These are phyloP conservation scores for Achroia grisella DNA, from an alignment of 1,140 invertebrate species.

Conservation along the genomic window DNA sequence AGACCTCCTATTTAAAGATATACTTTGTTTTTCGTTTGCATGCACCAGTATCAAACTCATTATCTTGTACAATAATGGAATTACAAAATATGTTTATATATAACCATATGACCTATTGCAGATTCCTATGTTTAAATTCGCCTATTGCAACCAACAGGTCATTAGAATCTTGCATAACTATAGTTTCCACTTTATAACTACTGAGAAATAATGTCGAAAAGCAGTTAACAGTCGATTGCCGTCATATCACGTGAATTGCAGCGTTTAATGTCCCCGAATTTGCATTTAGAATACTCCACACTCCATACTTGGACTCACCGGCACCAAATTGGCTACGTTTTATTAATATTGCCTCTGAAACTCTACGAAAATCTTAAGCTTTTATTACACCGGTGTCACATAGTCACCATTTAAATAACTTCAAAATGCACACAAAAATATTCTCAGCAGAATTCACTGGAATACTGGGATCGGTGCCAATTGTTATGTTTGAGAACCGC, in stretches of 20 bases:
- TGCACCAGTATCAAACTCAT: too few relatives aligned
- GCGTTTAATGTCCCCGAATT: conserved; percentile 14
- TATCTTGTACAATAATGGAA: too few relatives aligned
- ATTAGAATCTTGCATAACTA: not conserved
- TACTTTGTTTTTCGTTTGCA: too few relatives aligned
- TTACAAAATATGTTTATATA: too few relatives aligned
- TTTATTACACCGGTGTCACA: not conserved
- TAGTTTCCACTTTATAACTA: not conserved
- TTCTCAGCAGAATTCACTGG: not conserved
- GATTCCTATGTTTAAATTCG: too few relatives aligned
- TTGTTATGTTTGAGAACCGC: not conserved
- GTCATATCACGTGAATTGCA: conserved; percentile 2
- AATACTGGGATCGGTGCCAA: not conserved
- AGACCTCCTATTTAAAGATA: too few relatives aligned
- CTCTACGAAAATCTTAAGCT: not conserved
- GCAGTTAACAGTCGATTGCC: conserved; percentile 5
- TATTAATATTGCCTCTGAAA: conserved; percentile 1
- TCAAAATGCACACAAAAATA: not conserved
- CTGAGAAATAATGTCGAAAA: conserved; percentile 5
- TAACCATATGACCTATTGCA: too few relatives aligned
- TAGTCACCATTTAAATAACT: not conserved
- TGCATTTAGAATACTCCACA: conserved; percentile 20
- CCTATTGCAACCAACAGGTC: too few relatives aligned
- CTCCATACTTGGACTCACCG: not conserved
- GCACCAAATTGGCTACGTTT: not conserved